Conservation (phyloP, 2,797 vertebrate species). For the Spea hammondii region DNA sequence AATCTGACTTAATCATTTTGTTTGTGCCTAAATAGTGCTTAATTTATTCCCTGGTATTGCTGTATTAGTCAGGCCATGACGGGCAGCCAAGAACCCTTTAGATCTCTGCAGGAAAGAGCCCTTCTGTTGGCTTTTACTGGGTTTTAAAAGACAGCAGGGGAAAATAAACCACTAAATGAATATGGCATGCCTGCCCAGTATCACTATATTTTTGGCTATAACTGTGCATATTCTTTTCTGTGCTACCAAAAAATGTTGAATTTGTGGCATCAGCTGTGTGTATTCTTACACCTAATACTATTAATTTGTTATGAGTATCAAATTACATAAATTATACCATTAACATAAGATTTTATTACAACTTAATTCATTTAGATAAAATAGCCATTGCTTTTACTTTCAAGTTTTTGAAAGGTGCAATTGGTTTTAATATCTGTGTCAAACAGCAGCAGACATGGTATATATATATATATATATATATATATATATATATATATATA, state of each 20-base stretch:
- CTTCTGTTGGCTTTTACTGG: constrained; percentile 39
- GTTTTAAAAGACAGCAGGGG: constrained; percentile 46
- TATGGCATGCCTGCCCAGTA: constrained; percentile 25
- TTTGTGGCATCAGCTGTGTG: constrained; percentile 22
- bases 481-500: too few relatives aligned
- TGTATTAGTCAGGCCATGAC: constrained; percentile 37
- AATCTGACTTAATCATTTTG: constrained; percentile 21
- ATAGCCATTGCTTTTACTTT: too few relatives aligned
- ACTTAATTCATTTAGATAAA: too few relatives aligned
- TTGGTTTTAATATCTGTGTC: too few relatives aligned
- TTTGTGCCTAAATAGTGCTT: constrained; percentile 45
- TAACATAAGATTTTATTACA: too few relatives aligned
- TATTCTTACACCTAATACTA: constrained; percentile 2
- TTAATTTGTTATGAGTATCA: too few relatives aligned
- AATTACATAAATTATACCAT: too few relatives aligned
- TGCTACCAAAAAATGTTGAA: constrained; percentile 15
- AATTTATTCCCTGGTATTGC: constrained; percentile 34
- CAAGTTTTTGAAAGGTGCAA: too few relatives aligned
- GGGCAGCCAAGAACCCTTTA: constrained; percentile 36
- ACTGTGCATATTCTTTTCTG: constrained; percentile 15
- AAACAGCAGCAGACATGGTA: too few relatives aligned
- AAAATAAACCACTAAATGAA: constrained; percentile 48
- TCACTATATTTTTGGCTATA: constrained; percentile 25
- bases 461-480: too few relatives aligned
- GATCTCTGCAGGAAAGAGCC: constrained; percentile 45